Conservation (phyloP, 2,113 vertebrate genomes). For the Nothobranchius kuhntae region DNA sequence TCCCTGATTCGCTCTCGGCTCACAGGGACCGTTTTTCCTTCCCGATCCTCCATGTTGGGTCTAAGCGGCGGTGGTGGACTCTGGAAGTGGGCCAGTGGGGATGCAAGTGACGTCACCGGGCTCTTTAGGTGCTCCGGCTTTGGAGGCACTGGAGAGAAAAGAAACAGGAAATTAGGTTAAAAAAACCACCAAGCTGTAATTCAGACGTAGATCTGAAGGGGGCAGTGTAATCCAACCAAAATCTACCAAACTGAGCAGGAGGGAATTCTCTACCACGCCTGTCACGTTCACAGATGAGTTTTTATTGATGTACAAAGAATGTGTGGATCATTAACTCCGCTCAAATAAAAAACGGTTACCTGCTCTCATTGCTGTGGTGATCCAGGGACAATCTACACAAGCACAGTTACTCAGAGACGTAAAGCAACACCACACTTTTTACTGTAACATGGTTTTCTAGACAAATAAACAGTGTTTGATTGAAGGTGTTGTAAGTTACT, state of each 20-base stretch:
- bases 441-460: not conserved
- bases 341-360: slow-evolving; percentile 39
- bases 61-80: slow-evolving; percentile 30
- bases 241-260: no score
- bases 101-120: slow-evolving; percentile 75
- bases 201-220: slow-evolving; percentile 45
- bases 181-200: slow-evolving; percentile 16
- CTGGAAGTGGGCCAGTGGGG: slow-evolving; percentile 66
- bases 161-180: not conserved
- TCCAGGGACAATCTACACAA: slow-evolving; percentile 22
- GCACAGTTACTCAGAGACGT: not conserved
- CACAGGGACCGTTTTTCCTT: slow-evolving; percentile 66
- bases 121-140: slow-evolving; percentile 90
- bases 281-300: not conserved
- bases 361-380: slow-evolving; percentile 15
- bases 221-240: slow-evolving; percentile 41
- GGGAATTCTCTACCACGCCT: no score
- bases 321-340: slow-evolving; percentile 47
- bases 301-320: slow-evolving; percentile 9
- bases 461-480: not conserved
- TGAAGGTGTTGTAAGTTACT: not conserved
- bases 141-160: slow-evolving; percentile 87
- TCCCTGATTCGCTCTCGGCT: slow-evolving; percentile 66
- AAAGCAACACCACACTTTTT: not conserved
- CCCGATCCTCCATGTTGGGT: slow-evolving; percentile 86